phyloP scores from a whole-genome alignment of 2,797 vertebrate species.

The Diglossa cyanea region DNA sequence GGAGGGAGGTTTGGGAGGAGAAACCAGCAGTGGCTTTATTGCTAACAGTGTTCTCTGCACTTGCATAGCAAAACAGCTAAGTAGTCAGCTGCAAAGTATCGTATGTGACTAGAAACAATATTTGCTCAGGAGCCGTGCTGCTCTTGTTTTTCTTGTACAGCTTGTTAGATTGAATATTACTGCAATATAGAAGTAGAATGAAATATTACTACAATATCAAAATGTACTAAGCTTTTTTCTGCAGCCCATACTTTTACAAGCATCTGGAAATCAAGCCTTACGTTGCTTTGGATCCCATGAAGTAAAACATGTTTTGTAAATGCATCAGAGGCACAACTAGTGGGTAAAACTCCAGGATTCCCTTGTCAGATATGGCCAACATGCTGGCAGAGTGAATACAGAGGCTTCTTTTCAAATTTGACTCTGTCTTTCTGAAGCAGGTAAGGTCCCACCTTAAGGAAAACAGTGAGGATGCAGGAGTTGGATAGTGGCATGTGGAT shows the following conservation, averaged over 20 bases:
- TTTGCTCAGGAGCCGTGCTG: conserved; percentile 47
- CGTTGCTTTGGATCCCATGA: background rate
- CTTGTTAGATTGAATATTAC: background rate
- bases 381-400: background rate
- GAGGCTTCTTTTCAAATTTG: background rate
- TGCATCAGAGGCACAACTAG: background rate
- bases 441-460: background rate
- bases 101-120: conserved; percentile 60
- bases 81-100: conserved; percentile 44
- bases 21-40: conserved; percentile 57
- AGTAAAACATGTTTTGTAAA: background rate
- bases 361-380: background rate
- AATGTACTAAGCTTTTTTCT: background rate
- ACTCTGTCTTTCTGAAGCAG: background rate
- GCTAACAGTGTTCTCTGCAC: conserved; percentile 3
- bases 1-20: conserved; percentile 44
- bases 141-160: conserved; percentile 17
- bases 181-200: background rate
- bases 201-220: background rate
- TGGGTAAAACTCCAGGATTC: background rate
- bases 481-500: background rate
- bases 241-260: background rate
- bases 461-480: background rate
- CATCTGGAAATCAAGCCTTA: background rate
- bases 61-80: conserved; percentile 53